Percentiles rank a stretch among this genome's conserved stretches.
These are phyloP conservation scores for Argyrosomus japonicus DNA, from an alignment of 2,113 vertebrate genomes.

Conservation along the genomic window DNA sequence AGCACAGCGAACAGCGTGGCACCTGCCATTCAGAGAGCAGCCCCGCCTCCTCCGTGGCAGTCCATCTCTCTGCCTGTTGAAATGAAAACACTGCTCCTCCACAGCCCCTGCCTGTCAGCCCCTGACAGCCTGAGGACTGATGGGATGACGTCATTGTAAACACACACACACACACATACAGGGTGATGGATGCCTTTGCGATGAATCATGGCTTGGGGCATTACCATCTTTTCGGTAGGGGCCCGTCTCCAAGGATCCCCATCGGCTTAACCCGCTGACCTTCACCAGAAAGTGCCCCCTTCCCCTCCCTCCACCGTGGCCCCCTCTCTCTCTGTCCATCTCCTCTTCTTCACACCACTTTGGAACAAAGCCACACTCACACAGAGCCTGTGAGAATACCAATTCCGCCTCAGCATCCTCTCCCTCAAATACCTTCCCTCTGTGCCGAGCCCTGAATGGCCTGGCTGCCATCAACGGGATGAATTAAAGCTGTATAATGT, in stretches of 20 bases:
- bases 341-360: constrained; percentile 65
- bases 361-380: constrained; percentile 80
- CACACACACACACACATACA: constrained; percentile 32
- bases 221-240: constrained; percentile 80
- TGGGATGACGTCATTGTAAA: constrained; percentile 70
- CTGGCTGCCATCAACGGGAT: constrained; percentile 16
- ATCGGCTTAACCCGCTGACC: constrained; percentile 83
- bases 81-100: constrained; percentile 67
- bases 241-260: constrained; percentile 77
- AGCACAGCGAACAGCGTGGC: constrained; percentile 23
- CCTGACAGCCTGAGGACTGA: constrained; percentile 62
- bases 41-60: constrained; percentile 40
- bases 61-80: constrained; percentile 59
- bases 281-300: constrained; percentile 63
- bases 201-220: constrained; percentile 82
- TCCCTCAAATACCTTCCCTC: constrained; percentile 55
- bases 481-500: constrained; percentile 18
- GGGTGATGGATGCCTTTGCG: constrained; percentile 78
- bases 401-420: constrained; percentile 43
- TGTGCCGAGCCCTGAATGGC: constrained; percentile 35
- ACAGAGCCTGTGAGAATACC: constrained; percentile 68
- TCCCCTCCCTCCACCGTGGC: neutral
- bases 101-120: constrained; percentile 58
- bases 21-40: constrained; percentile 57
- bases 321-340: constrained; percentile 25